Conservation (phyloP, 1,140 invertebrate genomes). For the Scaptomyza graminum region DNA sequence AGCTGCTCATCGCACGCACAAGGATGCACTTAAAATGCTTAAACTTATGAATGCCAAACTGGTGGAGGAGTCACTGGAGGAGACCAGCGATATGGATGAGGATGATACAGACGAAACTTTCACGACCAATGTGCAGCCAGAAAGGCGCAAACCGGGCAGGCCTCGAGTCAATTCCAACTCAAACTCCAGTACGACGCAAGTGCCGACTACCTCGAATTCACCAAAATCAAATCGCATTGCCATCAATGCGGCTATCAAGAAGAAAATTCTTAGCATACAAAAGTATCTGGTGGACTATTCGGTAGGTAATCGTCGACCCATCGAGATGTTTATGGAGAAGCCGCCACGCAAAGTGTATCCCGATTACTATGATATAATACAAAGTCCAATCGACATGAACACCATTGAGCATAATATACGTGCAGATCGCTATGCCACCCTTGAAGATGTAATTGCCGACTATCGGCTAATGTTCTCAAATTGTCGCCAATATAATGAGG, state of each 20-base stretch:
- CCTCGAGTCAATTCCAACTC: slow-evolving; percentile 84
- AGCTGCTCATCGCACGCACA: slow-evolving; percentile 93
- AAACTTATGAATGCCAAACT: slow-evolving; percentile 82
- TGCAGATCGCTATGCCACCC: slow-evolving; percentile 86
- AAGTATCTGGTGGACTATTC: slow-evolving; percentile 91
- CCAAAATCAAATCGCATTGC: slow-evolving; percentile 77
- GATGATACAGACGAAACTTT: slow-evolving; percentile 66
- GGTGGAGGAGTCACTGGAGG: slow-evolving; percentile 76
- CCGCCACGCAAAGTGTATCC: slow-evolving; percentile 98
- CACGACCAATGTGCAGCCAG: slow-evolving; percentile 45
- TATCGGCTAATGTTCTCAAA: slow-evolving; percentile 96
- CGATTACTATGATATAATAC: slow-evolving; percentile 97
- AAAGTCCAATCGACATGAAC: slow-evolving; percentile 97
- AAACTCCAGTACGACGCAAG: slow-evolving; percentile 84
- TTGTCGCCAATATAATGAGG: slow-evolving; percentile 98
- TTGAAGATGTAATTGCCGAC: slow-evolving; percentile 87
- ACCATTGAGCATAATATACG: slow-evolving; percentile 97
- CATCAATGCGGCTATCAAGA: slow-evolving; percentile 86
- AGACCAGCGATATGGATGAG: slow-evolving; percentile 75
- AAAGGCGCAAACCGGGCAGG: slow-evolving; percentile 80
- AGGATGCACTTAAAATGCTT: slow-evolving; percentile 86
- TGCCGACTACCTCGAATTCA: slow-evolving; percentile 58
- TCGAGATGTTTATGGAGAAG: slow-evolving; percentile 97
- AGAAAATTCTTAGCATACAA: slow-evolving; percentile 89
- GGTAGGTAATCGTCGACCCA: slow-evolving; percentile 92